A percentile compares a stretch with the other conserved stretches of the same genome.
Conservation (phyloP, 2,113 vertebrate species). For the Chauna torquata region DNA sequence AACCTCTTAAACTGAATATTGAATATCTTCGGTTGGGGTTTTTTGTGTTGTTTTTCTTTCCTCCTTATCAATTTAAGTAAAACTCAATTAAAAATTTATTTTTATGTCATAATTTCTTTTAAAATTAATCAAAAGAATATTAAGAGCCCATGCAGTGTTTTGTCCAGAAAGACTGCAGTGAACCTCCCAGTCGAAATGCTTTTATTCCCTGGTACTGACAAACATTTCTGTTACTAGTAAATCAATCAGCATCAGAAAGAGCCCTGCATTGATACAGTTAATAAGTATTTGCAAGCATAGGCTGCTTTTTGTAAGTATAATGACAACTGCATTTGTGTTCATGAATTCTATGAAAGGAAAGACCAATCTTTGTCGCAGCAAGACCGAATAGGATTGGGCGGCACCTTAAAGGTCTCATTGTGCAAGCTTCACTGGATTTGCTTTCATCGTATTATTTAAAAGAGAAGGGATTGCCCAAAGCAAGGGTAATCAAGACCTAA, state of each 20-base stretch:
- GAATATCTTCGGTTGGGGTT: neutral
- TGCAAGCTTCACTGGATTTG: conserved; percentile 49
- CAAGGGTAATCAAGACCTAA: conserved; percentile 56
- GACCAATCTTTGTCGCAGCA: conserved; percentile 24
- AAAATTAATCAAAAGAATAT: neutral
- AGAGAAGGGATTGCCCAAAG: conserved; percentile 56
- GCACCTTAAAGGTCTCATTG: conserved; percentile 52
- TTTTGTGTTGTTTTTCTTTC: no score
- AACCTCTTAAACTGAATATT: neutral
- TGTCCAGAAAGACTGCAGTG: neutral
- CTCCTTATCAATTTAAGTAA: neutral
- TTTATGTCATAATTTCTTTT: neutral
- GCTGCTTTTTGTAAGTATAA: neutral
- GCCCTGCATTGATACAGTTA: neutral
- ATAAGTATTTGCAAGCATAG: neutral
- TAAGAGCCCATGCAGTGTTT: neutral
- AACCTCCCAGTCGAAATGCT: neutral
- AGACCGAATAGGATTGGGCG: conserved; percentile 2
- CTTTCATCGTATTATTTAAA: conserved; percentile 36
- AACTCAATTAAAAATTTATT: neutral
- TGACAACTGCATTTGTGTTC: neutral
- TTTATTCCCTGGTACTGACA: neutral
- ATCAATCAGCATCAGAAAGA: neutral
- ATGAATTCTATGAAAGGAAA: neutral
- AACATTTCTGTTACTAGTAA: neutral